Evolutionary conservation across 2,888 invertebrate genomes (phyloP).

Genomic region (Drosophila kambysellisi): DNA sequence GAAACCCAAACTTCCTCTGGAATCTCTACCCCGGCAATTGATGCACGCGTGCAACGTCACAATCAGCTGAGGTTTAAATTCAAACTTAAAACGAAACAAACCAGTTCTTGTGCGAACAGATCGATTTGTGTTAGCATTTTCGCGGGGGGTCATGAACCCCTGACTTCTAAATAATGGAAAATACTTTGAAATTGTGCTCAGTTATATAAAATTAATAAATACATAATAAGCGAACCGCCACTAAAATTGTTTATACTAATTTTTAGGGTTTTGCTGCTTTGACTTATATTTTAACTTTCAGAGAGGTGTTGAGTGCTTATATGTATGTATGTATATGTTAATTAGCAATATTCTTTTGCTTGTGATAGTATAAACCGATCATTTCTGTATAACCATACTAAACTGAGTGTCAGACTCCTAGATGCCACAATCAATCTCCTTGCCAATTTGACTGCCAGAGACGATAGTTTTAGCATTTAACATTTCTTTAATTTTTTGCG

Average conservation of each 20-base stretch:
- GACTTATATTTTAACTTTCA: neutral
- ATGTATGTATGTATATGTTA: neutral
- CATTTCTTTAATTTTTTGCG: neutral
- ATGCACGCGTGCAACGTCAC: slow-evolving; percentile 26
- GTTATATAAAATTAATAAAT: slow-evolving; percentile 20
- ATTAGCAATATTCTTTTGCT: neutral
- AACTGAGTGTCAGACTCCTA: neutral
- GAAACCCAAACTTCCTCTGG: slow-evolving; percentile 1
- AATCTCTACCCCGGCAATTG: slow-evolving; percentile 36
- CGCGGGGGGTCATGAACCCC: slow-evolving; percentile 55
- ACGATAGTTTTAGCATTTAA: neutral
- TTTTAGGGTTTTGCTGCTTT: neutral
- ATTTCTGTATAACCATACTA: neutral
- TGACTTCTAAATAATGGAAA: slow-evolving; percentile 10
- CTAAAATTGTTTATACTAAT: neutral
- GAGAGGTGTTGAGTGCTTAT: neutral
- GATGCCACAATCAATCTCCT: neutral
- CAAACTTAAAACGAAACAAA: slow-evolving; percentile 30
- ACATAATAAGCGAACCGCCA: slow-evolving; percentile 8
- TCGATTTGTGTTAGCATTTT: slow-evolving; percentile 8
- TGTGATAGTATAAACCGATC: neutral
- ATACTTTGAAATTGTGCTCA: slow-evolving; percentile 13
- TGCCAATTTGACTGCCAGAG: neutral
- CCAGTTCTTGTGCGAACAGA: slow-evolving; percentile 36
- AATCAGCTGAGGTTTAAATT: slow-evolving; percentile 34